Base-by-base conservation (phyloP, 2,797 vertebrate species). In the Sebastes steindachneri region DNA sequence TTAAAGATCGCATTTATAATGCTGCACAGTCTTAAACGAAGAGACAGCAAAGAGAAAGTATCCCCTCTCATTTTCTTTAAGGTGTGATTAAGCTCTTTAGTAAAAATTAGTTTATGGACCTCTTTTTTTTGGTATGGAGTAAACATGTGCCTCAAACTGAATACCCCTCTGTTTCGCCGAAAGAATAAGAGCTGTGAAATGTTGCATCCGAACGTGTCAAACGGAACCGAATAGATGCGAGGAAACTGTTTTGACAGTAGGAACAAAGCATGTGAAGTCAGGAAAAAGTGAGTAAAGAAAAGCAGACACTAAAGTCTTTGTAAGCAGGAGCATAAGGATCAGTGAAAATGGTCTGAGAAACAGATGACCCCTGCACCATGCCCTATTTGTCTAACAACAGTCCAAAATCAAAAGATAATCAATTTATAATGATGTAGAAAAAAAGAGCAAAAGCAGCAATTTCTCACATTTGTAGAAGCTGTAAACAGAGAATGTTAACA, bases 1-100 rank as follows among this genome's bases (percentile, higher is more conserved):
- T 93, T 88, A 93, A 88, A 92, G 87, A 89, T 86, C 37, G 15
- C 87, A 81, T 88, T 89, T 73, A 91, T 79, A 93, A 91, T 71
- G 64, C 66, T 28, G 77, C 80, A 80, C 82, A 82, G 89, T 89
- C 82, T 85, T 51, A 68, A 86, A 75, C 31, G 15, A 69, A 78
- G 29, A 79, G 55, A 74, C 48, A 63, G 72, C 37, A 79, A 78
- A 71, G 65, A 62, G 33, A 81, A 83, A 60, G 68, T 7, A 21
- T 28, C 64, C 37, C 26, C 28, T 71, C 8, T 68, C 3, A 5
- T 77, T 74, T 71, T 68, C 59, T 80, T 77, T 21, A 80, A 73
- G 63, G 67, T 70, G 64, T 45, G 33, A 11, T 63, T 55, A 25
- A 73, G 55, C 63, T 60, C 23, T 45, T 68, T 59, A 53, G 25